Conservation (phyloP, 1,140 invertebrate species). For the Sesamia nonagrioides region DNA sequence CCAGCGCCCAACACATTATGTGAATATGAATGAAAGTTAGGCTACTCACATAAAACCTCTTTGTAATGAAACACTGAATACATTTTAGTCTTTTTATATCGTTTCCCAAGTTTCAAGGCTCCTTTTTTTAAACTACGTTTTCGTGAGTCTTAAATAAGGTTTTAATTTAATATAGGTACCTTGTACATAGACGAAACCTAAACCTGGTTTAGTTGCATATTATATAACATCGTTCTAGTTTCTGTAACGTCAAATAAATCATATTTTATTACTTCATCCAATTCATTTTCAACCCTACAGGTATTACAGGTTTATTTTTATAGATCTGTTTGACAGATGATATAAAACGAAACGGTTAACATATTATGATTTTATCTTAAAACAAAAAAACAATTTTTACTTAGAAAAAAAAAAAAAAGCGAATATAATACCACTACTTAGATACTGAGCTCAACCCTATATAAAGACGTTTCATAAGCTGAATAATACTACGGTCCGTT, state of each 20-base stretch:
- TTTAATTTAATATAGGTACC: background rate
- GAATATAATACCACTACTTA: no score
- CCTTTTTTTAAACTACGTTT: background rate
- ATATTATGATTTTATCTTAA: no score
- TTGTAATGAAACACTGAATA: background rate
- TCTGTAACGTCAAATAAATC: conserved; percentile 33
- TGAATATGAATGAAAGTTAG: conserved; percentile 17
- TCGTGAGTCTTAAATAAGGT: no score
- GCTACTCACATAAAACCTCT: background rate
- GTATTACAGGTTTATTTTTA: background rate
- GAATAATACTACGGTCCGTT: conserved; percentile 10
- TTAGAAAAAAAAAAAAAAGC: no score
- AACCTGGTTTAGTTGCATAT: background rate
- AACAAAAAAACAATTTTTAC: background rate
- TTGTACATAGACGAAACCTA: background rate
- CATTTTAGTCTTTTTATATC: background rate
- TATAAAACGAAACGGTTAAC: background rate
- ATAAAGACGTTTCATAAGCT: conserved; percentile 12
- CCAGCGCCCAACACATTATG: background rate
- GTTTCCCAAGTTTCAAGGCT: background rate
- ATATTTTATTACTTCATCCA: conserved; percentile 33
- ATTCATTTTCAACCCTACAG: conserved; percentile 7
- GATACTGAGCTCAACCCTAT: background rate
- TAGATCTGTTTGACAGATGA: background rate
- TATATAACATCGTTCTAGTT: conserved; percentile 23